Conservation (phyloP, 2,888 invertebrate species). For the Ichneumon xanthorius region DNA sequence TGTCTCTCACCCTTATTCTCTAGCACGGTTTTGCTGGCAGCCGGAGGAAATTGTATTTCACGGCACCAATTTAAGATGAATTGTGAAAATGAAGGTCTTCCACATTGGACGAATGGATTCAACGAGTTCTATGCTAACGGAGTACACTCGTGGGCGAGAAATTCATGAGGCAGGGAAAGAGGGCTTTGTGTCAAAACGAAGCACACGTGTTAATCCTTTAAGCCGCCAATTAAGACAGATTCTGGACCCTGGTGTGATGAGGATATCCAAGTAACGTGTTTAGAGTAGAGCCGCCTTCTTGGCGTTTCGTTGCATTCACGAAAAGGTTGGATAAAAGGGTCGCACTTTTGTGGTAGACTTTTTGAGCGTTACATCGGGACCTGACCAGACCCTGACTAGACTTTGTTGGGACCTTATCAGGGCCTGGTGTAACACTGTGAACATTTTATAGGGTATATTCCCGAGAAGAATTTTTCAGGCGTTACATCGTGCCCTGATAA, state of each 20-base stretch:
- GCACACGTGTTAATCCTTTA: background rate
- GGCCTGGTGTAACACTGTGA: no score
- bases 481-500: no score
- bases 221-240: background rate
- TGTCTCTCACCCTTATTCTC: slow-evolving; percentile 48
- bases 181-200: background rate
- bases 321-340: no score
- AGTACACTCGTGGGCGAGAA: background rate
- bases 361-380: no score
- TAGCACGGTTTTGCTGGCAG: slow-evolving; percentile 61
- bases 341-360: no score
- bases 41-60: slow-evolving; percentile 77
- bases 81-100: slow-evolving; percentile 71
- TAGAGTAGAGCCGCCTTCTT: no score
- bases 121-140: slow-evolving; percentile 45
- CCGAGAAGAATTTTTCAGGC: no score
- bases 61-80: slow-evolving; percentile 75
- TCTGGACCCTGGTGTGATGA: background rate
- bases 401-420: no score
- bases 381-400: no score
- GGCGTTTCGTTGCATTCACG: no score
- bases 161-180: background rate
- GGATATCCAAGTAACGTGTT: background rate
- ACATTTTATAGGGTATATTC: no score
- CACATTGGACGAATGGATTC: slow-evolving; percentile 61